These are phyloP conservation scores for Ennomos fuscantarius DNA, from an alignment of 2,888 invertebrate species.

Conservation along the genomic window DNA sequence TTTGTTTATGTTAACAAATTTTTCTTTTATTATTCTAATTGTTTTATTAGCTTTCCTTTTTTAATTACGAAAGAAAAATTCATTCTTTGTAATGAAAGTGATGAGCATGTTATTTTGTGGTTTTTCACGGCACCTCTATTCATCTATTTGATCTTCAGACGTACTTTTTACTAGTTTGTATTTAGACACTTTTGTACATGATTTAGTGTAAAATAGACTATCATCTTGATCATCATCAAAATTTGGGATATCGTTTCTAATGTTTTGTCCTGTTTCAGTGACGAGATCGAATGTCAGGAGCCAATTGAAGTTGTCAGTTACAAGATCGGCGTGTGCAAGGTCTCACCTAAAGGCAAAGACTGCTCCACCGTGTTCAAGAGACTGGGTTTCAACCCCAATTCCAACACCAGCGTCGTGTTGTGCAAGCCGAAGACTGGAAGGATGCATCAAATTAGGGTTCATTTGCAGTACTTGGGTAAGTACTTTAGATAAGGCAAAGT, in stretches of 20 bases:
- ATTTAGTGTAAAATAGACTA: too few relatives aligned
- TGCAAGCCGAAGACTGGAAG: constrained; percentile 98
- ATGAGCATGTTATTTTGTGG: too few relatives aligned
- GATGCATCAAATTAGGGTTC: constrained; percentile 99
- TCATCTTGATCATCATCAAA: too few relatives aligned
- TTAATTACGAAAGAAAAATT: too few relatives aligned
- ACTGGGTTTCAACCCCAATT: constrained; percentile 94
- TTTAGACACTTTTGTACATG: too few relatives aligned
- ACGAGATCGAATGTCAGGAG: constrained; percentile 93
- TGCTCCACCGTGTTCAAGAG: constrained; percentile 96
- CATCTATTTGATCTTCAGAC: too few relatives aligned
- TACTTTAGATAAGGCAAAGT: background rate
- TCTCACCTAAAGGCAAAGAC: constrained; percentile 96
- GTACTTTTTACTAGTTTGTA: too few relatives aligned
- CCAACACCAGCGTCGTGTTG: constrained; percentile 95
- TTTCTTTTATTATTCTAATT: too few relatives aligned
- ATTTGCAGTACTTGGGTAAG: constrained; percentile 97
- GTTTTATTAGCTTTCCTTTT: too few relatives aligned
- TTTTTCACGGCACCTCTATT: too few relatives aligned
- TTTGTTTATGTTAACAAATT: background rate
- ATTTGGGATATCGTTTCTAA: too few relatives aligned
- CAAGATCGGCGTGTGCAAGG: constrained; percentile 98
- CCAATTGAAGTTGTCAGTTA: constrained; percentile 97
- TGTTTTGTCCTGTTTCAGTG: constrained; percentile 75
- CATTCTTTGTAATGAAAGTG: too few relatives aligned